Percentiles rank a stretch among this genome's conserved stretches.
Evolutionary conservation across 1,140 invertebrate genomes (phyloP).

Genomic region (Cardiocondyla obscurior): DNA sequence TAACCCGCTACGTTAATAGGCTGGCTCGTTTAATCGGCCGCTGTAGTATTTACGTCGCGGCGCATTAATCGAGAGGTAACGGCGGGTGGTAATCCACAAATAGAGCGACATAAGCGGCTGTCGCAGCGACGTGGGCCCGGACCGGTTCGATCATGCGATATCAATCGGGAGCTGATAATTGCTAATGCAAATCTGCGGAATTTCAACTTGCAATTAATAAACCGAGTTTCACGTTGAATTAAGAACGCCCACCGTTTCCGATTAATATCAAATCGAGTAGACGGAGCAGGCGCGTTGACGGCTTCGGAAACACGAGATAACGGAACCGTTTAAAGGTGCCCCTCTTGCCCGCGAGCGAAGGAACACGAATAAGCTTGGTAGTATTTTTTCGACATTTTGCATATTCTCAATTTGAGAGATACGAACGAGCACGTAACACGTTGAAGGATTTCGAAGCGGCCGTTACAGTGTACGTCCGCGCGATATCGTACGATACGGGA

Average conservation of each 20-base stretch:
- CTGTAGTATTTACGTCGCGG: background rate
- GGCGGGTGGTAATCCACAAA: slow-evolving; percentile 14
- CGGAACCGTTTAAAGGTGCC: background rate
- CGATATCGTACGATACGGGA: slow-evolving; percentile 25
- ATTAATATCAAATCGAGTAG: background rate
- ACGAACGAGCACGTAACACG: background rate
- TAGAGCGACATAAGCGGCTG: background rate
- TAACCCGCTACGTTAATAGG: slow-evolving; percentile 53
- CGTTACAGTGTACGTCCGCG: background rate
- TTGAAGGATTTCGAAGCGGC: background rate
- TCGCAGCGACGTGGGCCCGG: background rate
- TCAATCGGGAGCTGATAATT: background rate
- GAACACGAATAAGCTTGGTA: background rate
- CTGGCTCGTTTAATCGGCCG: slow-evolving; percentile 28
- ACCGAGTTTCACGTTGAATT: background rate
- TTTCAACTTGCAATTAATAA: background rate
- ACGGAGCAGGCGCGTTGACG: background rate
- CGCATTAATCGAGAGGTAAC: slow-evolving; percentile 12
- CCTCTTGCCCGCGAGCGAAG: background rate
- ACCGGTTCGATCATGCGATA: slow-evolving; percentile 2
- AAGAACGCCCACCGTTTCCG: background rate
- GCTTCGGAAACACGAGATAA: background rate
- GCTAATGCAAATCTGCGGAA: background rate
- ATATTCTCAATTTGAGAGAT: background rate
- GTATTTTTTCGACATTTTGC: background rate